Evolutionary conservation across 2,113 vertebrate species (phyloP).

Genomic region (Raphicerus campestris): DNA sequence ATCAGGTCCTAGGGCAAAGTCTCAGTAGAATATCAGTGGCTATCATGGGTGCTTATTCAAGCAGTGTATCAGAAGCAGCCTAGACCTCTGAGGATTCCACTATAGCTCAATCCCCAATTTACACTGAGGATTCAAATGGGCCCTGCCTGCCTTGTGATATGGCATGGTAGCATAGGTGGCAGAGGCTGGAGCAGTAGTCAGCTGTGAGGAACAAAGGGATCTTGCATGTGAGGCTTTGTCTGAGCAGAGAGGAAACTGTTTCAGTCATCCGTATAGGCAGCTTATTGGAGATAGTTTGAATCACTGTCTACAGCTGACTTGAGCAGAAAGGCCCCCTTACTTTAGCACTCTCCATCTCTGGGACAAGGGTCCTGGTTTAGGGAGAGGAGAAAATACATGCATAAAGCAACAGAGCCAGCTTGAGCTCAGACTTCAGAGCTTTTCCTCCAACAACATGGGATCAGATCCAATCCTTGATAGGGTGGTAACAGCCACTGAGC

Average conservation of each 20-base stretch:
- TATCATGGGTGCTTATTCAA: neutral
- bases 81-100: neutral
- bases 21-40: neutral
- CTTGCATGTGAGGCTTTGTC: neutral
- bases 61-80: neutral
- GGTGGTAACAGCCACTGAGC: neutral
- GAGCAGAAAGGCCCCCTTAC: neutral
- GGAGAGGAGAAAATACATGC: neutral
- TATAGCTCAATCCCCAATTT: neutral
- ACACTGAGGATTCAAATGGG: neutral
- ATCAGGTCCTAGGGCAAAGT: neutral
- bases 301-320: neutral
- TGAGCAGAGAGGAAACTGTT: neutral
- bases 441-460: neutral
- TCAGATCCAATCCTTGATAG: neutral
- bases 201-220: neutral
- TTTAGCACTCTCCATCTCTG: neutral
- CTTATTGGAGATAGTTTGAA: neutral
- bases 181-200: neutral
- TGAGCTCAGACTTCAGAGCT: neutral
- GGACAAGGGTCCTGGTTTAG: neutral
- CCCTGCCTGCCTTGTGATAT: neutral
- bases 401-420: neutral
- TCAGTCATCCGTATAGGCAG: rapidly evolving
- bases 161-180: neutral